Evolutionary conservation across 2,888 invertebrate genomes (phyloP).

Genomic region (Melanotus villosus): DNA sequence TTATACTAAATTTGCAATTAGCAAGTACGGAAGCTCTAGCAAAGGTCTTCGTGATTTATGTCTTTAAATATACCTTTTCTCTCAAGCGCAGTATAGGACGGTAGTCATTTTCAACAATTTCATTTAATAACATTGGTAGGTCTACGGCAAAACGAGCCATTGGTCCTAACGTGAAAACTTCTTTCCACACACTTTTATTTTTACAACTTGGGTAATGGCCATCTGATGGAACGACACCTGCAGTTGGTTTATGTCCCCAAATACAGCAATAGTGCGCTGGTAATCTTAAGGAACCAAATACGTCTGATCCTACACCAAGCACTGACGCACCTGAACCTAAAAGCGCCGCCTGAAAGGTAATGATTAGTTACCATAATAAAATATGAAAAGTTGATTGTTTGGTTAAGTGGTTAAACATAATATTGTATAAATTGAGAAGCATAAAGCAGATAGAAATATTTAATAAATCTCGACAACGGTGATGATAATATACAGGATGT

Average conservation of each 20-base stretch:
- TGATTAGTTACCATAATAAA: no score
- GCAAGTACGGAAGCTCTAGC: no score
- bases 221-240: slow-evolving; percentile 75
- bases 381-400: no score
- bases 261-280: slow-evolving; percentile 93
- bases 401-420: no score
- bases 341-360: slow-evolving; percentile 74
- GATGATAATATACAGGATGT: no score
- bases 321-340: slow-evolving; percentile 86
- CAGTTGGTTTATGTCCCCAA: slow-evolving; percentile 91
- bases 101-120: slow-evolving; percentile 72
- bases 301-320: slow-evolving; percentile 90
- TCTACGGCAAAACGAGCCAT: slow-evolving; percentile 91
- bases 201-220: slow-evolving; percentile 79
- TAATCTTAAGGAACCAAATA: slow-evolving; percentile 91
- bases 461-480: no score
- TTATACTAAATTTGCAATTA: no score
- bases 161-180: slow-evolving; percentile 87
- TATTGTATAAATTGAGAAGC: no score
- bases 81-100: neutral
- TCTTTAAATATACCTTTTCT: slow-evolving; percentile 8
- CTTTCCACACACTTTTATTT: slow-evolving; percentile 74
- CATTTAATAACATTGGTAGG: slow-evolving; percentile 81
- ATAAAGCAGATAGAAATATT: no score
- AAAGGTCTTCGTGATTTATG: no score